A percentile compares a stretch with the other conserved stretches of the same genome.
Evolutionary conservation across 2,113 vertebrate species (phyloP).

Genomic region (Hippoglossus stenolepis): DNA sequence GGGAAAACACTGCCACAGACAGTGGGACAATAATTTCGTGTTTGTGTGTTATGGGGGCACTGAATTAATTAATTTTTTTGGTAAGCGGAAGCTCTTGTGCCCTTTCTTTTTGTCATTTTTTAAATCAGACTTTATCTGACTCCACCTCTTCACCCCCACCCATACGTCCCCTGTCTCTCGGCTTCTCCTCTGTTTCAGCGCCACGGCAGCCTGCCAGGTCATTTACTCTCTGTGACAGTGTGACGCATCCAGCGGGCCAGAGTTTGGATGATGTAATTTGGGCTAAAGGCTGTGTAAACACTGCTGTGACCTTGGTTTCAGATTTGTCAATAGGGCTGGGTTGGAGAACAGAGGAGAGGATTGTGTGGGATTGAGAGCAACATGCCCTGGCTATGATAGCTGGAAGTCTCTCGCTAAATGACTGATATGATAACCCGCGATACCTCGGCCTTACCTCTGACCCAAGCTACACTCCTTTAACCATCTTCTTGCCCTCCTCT

Average conservation of each 20-base stretch:
- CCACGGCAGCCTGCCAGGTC: conserved; percentile 62
- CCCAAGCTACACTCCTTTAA: conserved; percentile 56
- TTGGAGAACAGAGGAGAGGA: conserved; percentile 73
- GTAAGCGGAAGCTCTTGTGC: conserved; percentile 11
- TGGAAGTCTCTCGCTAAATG: conserved; percentile 60
- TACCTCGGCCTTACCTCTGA: conserved; percentile 60
- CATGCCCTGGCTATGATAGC: conserved; percentile 68
- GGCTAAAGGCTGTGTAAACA: conserved; percentile 82
- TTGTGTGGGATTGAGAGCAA: conserved; percentile 74
- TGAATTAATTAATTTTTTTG: conserved; percentile 3
- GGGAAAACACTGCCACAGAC: conserved; percentile 30
- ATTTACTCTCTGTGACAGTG: conserved; percentile 65
- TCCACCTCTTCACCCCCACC: not conserved
- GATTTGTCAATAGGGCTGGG: conserved; percentile 76
- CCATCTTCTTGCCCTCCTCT: conserved; percentile 35
- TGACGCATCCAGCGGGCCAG: conserved; percentile 57
- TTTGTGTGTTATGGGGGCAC: conserved; percentile 21
- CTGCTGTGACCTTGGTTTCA: conserved; percentile 78
- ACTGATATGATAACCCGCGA: conserved; percentile 68
- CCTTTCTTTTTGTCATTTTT: conserved; percentile 14
- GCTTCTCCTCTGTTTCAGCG: conserved; percentile 34
- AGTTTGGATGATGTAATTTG: conserved; percentile 81
- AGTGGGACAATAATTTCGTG: conserved; percentile 37
- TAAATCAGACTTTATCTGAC: not conserved
- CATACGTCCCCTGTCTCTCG: not conserved